Evolutionary conservation across 2,113 vertebrate species (phyloP), one percentile per base, ranked within the genome.

Genomic region (Cheirogaleus medius): DNA sequence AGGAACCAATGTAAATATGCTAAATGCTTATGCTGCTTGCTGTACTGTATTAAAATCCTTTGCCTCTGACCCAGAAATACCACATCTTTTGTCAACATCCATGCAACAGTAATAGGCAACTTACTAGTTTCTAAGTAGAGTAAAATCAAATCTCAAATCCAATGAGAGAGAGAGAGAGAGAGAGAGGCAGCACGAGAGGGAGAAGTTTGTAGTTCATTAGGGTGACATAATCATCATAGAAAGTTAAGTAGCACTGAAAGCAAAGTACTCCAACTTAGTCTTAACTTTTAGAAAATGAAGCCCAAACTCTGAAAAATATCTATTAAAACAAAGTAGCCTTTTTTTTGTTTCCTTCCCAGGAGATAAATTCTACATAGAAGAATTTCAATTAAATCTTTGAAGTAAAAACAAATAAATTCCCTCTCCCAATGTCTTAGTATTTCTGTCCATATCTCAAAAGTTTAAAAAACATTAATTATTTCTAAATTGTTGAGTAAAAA

Each of bases 81-180:
- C 56, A 74, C 34, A 42, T 86, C 60, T 92, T 84, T 74, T 80
- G 64, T n/a, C 44, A 82, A 32, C 14, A 90, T 34, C 68, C 66
- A 93, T 27, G 52, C 15, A 69, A 69, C 5, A 87, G 21, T 90
- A n/a, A 64, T n/a, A 63, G 52, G 66, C 44, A 66, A 80, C 49
- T 81, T 81, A 86, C 25, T 56, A 84, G 32, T 21, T 34, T 71
- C 32, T 49, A 60, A 81, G 17, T 82, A 76, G 34, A 6, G 42
- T 85, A 87, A 90, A 95, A 76, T 71, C 42, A 85, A 93, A 95
- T 83, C 21, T 77, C 56, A 69, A 93, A 89, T 63, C 9, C 63
- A 93, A 3, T 60, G 69, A 84, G 21, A 64, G 8, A 32, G n/a
- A 69, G 18, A 37, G 66, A 20, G n/a, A 68, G 14, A 68, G n/a